Percentiles rank a stretch among this genome's conserved stretches.
Evolutionary conservation across 2,113 vertebrate genomes (phyloP).

Genomic region (Myotis brandtii): DNA sequence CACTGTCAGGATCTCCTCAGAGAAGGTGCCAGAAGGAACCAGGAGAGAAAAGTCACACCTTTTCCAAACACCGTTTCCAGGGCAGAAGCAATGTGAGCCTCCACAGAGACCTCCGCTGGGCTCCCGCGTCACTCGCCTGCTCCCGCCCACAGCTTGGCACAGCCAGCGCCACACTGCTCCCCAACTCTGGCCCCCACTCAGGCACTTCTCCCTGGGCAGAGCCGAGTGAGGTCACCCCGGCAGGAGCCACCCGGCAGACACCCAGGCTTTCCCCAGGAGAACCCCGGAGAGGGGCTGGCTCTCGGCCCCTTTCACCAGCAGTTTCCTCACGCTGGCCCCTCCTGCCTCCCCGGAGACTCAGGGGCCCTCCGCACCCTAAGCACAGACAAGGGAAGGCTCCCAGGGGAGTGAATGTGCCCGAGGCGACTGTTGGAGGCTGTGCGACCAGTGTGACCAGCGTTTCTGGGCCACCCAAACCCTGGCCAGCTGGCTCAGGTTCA

Average conservation of each 20-base stretch:
- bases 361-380: not conserved
- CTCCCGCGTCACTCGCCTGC: not conserved
- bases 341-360: not conserved
- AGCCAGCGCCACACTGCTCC: not conserved
- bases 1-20: not conserved
- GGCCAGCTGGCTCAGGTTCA: conserved; percentile 26
- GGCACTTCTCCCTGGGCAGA: not conserved
- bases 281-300: not conserved
- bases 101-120: not conserved
- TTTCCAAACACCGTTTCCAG: not conserved
- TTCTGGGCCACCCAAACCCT: conserved; percentile 52
- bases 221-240: not conserved
- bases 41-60: not conserved
- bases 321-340: not conserved
- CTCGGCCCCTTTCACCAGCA: not conserved
- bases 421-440: not conserved
- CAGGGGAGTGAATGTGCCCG: not conserved
- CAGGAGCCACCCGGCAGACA: not conserved
- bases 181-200: not conserved
- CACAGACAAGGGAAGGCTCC: not conserved
- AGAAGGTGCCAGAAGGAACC: not conserved
- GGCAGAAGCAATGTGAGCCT: not conserved
- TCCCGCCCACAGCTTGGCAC: fast-evolving
- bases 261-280: not conserved
- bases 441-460: not conserved